A percentile compares a stretch with the other conserved stretches of the same genome.
phyloP scores from a whole-genome alignment of 2,888 invertebrate genomes.

The Cheilosia pagana region DNA sequence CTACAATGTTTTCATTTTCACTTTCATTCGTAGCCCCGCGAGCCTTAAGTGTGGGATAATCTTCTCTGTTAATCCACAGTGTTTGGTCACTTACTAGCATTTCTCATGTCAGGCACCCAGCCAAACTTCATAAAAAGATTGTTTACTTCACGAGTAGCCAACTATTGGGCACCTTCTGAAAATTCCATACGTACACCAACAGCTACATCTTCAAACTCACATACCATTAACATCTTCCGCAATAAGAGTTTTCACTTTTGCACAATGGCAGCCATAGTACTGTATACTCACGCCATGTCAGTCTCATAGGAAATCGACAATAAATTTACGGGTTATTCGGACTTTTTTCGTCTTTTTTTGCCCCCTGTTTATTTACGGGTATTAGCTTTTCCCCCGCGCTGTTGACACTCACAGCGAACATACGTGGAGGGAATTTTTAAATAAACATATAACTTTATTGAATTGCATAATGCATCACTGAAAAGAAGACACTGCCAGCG shows the following conservation, averaged over 20 bases:
- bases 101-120: slow-evolving; percentile 30
- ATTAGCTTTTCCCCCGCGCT: background rate
- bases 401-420: slow-evolving; percentile 7
- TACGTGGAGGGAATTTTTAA: slow-evolving; percentile 41
- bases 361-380: background rate
- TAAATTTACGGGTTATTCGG: slow-evolving; percentile 46
- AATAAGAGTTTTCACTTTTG: slow-evolving; percentile 69
- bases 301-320: slow-evolving; percentile 38
- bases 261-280: slow-evolving; percentile 35
- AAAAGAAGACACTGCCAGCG: slow-evolving; percentile 23
- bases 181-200: slow-evolving; percentile 20
- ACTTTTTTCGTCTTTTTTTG: slow-evolving; percentile 16
- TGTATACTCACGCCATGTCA: slow-evolving; percentile 2
- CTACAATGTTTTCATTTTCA: slow-evolving; percentile 43
- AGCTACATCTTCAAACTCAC: slow-evolving; percentile 15
- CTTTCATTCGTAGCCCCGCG: slow-evolving; percentile 55
- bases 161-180: slow-evolving; percentile 48
- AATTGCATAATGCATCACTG: slow-evolving; percentile 9
- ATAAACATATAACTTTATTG: background rate
- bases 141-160: slow-evolving; percentile 42
- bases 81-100: slow-evolving; percentile 27
- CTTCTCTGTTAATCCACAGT: slow-evolving; percentile 31
- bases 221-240: slow-evolving; percentile 57
- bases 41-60: slow-evolving; percentile 53
- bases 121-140: slow-evolving; percentile 22